Conservation (phyloP, 2,888 invertebrate species). For the Andrena bicolor region DNA sequence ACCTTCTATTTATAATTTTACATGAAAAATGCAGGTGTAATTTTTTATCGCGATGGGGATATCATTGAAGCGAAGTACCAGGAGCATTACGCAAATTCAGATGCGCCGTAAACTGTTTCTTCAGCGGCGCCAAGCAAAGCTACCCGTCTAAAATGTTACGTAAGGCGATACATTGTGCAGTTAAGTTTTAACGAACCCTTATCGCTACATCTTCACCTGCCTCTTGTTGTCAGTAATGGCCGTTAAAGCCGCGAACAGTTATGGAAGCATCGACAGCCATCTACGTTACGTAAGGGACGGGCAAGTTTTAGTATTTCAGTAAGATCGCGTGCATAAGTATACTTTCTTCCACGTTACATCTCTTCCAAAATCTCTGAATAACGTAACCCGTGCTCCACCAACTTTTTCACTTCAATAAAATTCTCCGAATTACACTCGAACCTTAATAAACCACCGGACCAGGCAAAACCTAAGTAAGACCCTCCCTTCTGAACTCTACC, state of each 20-base stretch:
- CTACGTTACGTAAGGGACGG: not conserved
- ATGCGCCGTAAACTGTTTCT: not conserved
- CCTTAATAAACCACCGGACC: too few relatives aligned
- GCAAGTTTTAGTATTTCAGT: not conserved
- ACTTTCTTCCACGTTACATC: too few relatives aligned
- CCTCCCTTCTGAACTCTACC: too few relatives aligned
- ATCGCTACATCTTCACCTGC: slow-evolving; percentile 22
- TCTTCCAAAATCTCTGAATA: too few relatives aligned
- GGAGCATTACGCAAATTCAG: slow-evolving; percentile 19
- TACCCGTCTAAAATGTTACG: slow-evolving; percentile 13
- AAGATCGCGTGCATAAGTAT: too few relatives aligned
- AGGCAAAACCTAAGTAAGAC: too few relatives aligned
- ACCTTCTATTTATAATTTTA: too few relatives aligned
- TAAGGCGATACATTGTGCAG: slow-evolving; percentile 31
- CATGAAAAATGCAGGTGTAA: not conserved
- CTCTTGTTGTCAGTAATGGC: slow-evolving; percentile 3
- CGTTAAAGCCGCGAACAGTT: slow-evolving; percentile 32
- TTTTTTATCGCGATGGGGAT: not conserved
- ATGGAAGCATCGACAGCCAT: slow-evolving; percentile 37
- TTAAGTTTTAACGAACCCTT: slow-evolving; percentile 39
- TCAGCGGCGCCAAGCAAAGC: not conserved
- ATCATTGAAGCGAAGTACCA: not conserved
- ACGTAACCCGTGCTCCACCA: too few relatives aligned
- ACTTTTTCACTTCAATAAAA: too few relatives aligned
- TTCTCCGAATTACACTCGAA: too few relatives aligned